These are phyloP conservation scores for Helicolenus hilgendorfi DNA, from an alignment of 2,797 vertebrate species.

Conservation along the genomic window DNA sequence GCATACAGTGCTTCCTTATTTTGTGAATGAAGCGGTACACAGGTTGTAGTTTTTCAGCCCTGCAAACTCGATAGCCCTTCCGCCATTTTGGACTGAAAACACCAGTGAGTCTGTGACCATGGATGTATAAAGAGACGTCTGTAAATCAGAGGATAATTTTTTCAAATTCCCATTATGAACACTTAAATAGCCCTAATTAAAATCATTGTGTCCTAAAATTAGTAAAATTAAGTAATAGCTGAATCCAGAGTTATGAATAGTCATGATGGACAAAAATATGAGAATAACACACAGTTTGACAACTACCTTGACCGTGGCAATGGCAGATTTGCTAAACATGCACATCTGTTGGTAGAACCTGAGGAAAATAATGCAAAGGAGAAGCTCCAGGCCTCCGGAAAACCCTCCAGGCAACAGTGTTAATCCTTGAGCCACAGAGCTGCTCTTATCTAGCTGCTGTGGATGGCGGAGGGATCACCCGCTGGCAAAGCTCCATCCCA, in stretches of 20 bases:
- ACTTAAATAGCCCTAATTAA: too few relatives aligned
- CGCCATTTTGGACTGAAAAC: too few relatives aligned
- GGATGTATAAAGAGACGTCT: too few relatives aligned
- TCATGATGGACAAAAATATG: background rate
- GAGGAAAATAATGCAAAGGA: background rate
- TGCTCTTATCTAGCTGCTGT: background rate
- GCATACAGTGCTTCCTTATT: background rate
- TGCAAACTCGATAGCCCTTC: background rate
- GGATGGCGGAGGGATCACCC: background rate
- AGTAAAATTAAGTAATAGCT: too few relatives aligned
- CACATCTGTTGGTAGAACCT: background rate
- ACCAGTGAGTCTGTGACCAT: too few relatives aligned
- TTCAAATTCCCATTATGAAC: too few relatives aligned
- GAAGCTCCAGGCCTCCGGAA: background rate
- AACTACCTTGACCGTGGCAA: background rate
- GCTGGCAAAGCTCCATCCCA: background rate
- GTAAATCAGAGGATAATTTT: too few relatives aligned
- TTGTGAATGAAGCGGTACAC: background rate
- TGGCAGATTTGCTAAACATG: background rate
- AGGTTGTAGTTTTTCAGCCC: background rate
- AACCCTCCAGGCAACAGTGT: background rate
- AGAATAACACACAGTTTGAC: background rate
- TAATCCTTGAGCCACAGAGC: slow-evolving; percentile 23
- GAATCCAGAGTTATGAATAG: background rate
- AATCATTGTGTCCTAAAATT: too few relatives aligned